These are phyloP conservation scores for Caenorhabditis panamensis DNA, from an alignment of 2,888 invertebrate genomes.

Conservation along the genomic window DNA sequence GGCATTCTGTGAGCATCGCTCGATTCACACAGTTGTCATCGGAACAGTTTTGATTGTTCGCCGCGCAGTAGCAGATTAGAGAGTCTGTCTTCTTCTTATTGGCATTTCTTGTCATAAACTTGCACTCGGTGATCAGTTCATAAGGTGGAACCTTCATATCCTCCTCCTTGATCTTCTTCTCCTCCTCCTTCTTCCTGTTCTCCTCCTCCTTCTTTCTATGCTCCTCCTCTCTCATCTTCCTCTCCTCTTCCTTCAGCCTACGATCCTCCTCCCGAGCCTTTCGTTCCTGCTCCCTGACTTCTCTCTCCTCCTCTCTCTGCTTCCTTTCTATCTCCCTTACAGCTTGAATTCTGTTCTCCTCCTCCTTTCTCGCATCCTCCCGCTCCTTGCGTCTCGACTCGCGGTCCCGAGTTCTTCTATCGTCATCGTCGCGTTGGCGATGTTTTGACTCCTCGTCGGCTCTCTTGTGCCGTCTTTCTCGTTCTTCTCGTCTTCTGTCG, in stretches of 20 bases:
- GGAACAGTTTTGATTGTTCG: constrained; percentile 51
- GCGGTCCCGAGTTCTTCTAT: constrained; percentile 40
- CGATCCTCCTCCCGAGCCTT: neutral
- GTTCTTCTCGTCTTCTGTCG: constrained; percentile 34
- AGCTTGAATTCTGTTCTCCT: constrained; percentile 13
- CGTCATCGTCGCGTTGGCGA: constrained; percentile 46
- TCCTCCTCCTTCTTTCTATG: neutral
- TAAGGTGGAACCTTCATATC: constrained; percentile 47
- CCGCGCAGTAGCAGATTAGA: constrained; percentile 59
- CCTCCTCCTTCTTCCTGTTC: constrained; percentile 10
- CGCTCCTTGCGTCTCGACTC: constrained; percentile 29
- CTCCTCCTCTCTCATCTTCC: constrained; percentile 7
- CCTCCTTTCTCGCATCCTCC: constrained; percentile 16
- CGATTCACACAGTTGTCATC: constrained; percentile 72
- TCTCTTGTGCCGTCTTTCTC: constrained; percentile 28
- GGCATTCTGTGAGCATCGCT: constrained; percentile 84
- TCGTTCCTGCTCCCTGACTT: constrained; percentile 3
- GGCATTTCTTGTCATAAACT: constrained; percentile 43
- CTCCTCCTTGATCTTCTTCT: constrained; percentile 31
- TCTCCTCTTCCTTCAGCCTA: no score
- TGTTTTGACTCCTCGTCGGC: constrained; percentile 18
- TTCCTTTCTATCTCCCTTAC: neutral
- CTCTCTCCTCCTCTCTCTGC: constrained; percentile 25
- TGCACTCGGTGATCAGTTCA: constrained; percentile 37
- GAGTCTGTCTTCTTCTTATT: constrained; percentile 56